A percentile compares a stretch with the other conserved stretches of the same genome.
phyloP scores from a whole-genome alignment of 2,888 invertebrate species.

The Bruchidius siliquastri region DNA sequence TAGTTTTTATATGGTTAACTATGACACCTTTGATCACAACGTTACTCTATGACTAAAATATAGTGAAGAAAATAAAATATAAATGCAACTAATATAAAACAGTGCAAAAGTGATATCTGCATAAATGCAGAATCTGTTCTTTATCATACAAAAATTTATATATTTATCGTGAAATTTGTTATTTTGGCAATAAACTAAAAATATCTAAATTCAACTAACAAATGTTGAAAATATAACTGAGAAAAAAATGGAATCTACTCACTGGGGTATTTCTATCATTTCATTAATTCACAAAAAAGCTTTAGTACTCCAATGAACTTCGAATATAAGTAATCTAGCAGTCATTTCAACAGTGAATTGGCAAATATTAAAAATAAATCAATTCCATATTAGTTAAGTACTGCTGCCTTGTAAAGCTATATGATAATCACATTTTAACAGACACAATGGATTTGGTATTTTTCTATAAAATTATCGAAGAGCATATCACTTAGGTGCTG shows the following conservation, averaged over 20 bases:
- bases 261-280: too few species aligned
- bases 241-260: too few species aligned
- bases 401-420: neutral
- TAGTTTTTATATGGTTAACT: neutral
- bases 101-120: neutral
- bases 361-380: neutral
- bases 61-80: neutral
- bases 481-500: slow-evolving; percentile 26
- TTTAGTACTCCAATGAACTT: too few species aligned
- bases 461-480: neutral
- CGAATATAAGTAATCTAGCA: too few species aligned
- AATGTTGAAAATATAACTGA: neutral
- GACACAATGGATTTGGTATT: neutral
- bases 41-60: neutral
- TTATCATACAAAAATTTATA: neutral
- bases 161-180: neutral
- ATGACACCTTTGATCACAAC: neutral
- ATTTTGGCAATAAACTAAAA: neutral
- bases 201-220: neutral
- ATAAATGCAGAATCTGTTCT: neutral
- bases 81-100: neutral
- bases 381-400: neutral
- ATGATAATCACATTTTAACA: neutral
- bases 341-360: too few species aligned
- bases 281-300: too few species aligned